Base-by-base conservation (phyloP, 1,140 invertebrate genomes). In the Vanessa tameamea region DNA sequence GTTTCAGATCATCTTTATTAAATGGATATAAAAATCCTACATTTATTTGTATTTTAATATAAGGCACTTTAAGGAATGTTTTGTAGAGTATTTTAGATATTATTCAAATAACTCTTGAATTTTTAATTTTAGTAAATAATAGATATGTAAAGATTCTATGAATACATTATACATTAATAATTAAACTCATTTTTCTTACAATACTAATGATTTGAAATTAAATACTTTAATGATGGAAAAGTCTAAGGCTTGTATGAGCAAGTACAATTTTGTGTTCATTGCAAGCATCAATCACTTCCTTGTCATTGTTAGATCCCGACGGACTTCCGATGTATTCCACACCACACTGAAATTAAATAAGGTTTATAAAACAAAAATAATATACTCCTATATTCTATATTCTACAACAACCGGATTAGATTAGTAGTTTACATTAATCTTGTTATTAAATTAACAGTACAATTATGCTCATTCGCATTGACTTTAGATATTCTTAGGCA, bases 281-380 rank as follows among this genome's bases (percentile, higher is more conserved):
- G 88, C 98, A 99, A 14, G 98, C 98, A 66, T 96, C 92, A 75
- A 98, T 97, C n/a, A 99, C 97, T 76, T 95, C 95, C 50, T 95
- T 94, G 88, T 99, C 99, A 85, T 99, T 99, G 57, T 95, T 98
- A 7, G 98, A 99, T 13, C 99, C 99, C 1, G 96, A 93, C 11
- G 99, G 98, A 91, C 98, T 98, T 26, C 95, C 98, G 69, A 99
- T 98, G 88, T 96, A 99, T 63, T 96, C 94, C 23, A 99, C 99
- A 37, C 99, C 99, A 91, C 97, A 98, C 98, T 99, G 93, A 81
- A 89, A 86, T 86, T 75, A 73, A 75, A n/a, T 7, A 57, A 57
- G 8, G 23, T 55, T 55, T n/a, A n/a, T 7, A 16, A 15, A 53
- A 16, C 11, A 2, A 48, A 48, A 13, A 48, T 13, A 3, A 12